Evolutionary conservation across 2,113 vertebrate species (phyloP).

Genomic region (Todiramphus saurophagus): DNA sequence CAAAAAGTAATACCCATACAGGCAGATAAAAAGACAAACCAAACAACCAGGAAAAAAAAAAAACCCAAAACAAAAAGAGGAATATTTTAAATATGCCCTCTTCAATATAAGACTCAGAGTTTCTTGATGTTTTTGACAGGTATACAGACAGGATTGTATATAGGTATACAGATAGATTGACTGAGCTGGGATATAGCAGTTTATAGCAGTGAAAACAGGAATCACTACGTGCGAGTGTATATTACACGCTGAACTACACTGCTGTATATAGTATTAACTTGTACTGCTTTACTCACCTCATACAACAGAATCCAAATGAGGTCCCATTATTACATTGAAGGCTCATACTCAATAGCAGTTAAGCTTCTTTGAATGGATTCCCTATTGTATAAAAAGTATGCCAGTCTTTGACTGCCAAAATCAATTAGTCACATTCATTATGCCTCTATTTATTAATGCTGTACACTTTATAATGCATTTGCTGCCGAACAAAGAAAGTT

Average conservation of each 20-base stretch:
- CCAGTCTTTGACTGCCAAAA: constrained; percentile 83
- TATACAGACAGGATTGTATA: neutral
- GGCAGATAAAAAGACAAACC: neutral
- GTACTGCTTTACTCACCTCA: constrained; percentile 72
- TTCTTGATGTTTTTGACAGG: neutral
- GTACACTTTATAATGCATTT: constrained; percentile 75
- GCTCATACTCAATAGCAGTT: constrained; percentile 79
- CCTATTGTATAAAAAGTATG: constrained; percentile 82
- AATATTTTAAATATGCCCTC: neutral
- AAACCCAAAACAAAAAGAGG: neutral
- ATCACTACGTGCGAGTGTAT: neutral
- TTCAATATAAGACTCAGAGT: neutral
- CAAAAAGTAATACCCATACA: constrained; percentile 27
- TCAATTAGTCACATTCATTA: constrained; percentile 88
- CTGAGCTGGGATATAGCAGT: neutral
- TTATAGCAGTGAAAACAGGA: neutral
- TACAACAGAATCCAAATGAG: constrained; percentile 77
- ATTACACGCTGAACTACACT: constrained; percentile 25
- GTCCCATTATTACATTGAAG: constrained; percentile 76
- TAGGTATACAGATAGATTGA: neutral
- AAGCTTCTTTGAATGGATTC: constrained; percentile 82
- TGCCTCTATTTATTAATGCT: constrained; percentile 85
- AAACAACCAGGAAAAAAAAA: too few species aligned
- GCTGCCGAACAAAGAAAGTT: constrained; percentile 80
- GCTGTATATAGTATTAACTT: constrained; percentile 58